A percentile compares a stretch with the other conserved stretches of the same genome.
Evolutionary conservation across 2,113 vertebrate species (phyloP).

Genomic region (Redunca redunca): DNA sequence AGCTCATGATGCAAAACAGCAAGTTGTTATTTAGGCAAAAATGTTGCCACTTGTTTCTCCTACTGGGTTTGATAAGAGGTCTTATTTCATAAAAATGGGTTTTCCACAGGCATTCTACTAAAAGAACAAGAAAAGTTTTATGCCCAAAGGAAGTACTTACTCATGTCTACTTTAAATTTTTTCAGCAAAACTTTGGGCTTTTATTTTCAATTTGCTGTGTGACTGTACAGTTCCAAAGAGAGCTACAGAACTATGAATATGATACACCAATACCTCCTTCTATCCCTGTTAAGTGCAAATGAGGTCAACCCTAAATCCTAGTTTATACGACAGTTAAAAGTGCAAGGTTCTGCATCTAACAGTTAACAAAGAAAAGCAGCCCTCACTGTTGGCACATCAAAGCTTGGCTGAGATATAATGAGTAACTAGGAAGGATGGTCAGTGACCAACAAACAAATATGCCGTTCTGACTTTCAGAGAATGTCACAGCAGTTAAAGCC

Average conservation of each 20-base stretch:
- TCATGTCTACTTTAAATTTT: background rate
- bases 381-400: background rate
- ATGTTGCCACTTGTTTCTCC: background rate
- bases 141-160: background rate
- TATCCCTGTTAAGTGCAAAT: background rate
- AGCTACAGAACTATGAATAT: background rate
- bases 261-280: background rate
- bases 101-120: background rate
- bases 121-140: background rate
- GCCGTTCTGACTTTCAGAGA: background rate
- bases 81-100: background rate
- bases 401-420: background rate
- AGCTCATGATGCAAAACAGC: background rate
- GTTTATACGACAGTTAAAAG: background rate
- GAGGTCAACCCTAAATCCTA: background rate
- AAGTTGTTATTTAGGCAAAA: background rate
- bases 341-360: background rate
- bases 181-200: background rate
- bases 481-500: background rate
- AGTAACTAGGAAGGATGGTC: background rate
- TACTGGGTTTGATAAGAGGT: background rate
- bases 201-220: background rate
- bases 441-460: background rate
- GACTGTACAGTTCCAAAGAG: background rate
- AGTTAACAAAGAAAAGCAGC: background rate